A percentile compares a stretch with the other conserved stretches of the same genome.
These are phyloP conservation scores for Phymanthus crucifer DNA, from an alignment of 92 coral and sea anemone genomes.

Conservation along the genomic window DNA sequence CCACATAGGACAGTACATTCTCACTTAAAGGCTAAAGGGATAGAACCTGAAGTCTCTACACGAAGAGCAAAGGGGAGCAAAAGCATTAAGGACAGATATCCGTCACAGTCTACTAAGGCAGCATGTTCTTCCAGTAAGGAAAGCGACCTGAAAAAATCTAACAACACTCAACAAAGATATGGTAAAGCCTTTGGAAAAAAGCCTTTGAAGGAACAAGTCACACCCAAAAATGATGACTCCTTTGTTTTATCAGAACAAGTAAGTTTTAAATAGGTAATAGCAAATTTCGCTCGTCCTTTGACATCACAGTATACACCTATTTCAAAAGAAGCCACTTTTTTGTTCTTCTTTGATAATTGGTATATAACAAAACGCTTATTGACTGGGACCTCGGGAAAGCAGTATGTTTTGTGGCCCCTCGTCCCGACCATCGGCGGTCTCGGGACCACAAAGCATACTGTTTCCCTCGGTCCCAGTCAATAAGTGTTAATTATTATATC, in stretches of 20 bases:
- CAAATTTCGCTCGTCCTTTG: neutral
- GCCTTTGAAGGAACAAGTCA: neutral
- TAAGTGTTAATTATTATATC: too few relatives aligned
- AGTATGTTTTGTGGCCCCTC: too few relatives aligned
- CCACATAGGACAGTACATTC: constrained; percentile 32
- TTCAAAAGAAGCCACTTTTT: too few relatives aligned
- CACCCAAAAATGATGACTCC: constrained; percentile 3
- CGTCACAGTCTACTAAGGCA: neutral
- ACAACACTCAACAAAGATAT: neutral
- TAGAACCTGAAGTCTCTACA: constrained; percentile 18
- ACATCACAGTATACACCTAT: neutral
- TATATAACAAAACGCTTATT: too few relatives aligned
- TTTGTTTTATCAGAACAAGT: constrained; percentile 20
- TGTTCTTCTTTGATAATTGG: too few relatives aligned
- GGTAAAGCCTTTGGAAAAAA: neutral
- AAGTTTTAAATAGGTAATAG: neutral
- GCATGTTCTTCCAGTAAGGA: constrained; percentile 5
- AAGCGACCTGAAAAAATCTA: neutral
- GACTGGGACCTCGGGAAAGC: too few relatives aligned
- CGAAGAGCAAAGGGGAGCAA: constrained; percentile 15
- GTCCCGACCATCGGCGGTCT: too few relatives aligned
- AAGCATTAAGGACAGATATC: neutral
- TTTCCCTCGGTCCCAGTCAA: too few relatives aligned
- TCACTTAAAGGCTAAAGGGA: constrained; percentile 15
- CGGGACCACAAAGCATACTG: too few relatives aligned